Evolutionary conservation across 2,113 vertebrate species (phyloP), one percentile per base, ranked within the genome.

Genomic region (Macroglossus sobrinus): DNA sequence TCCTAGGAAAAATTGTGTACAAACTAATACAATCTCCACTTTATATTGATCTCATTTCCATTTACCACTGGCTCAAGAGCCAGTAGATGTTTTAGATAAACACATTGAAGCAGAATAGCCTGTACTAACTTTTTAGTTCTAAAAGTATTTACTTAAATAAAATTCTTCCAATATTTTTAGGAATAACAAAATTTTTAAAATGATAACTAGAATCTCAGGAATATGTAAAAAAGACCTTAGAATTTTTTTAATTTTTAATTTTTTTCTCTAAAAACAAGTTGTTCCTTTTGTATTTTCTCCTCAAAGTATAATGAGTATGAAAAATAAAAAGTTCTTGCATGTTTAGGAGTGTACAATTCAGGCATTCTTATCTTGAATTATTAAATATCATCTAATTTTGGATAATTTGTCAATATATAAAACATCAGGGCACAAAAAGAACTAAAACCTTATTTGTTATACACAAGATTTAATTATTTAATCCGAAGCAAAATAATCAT

Each of bases 241-340:
- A 97, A 79, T 97, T 97, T 63, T 78, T 68, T 84, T 64, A 47
- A 10, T 84, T 98, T 98, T 93, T 64, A 33, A 30, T 93, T 79
- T 97, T 97, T 96, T 97, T 93, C 76, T 95, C 97, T 97, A 97
- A 98, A 98, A 98, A 97, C 91, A 96, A 98, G 75, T 97, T 97
- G 5, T 74, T 68, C 97, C 89, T 82, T 88, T 97, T 96, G 92
- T 98, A 98, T 98, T 98, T 97, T 97, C 89, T 98, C 96, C 98
- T 98, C 98, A 98, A 99, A 98, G 98, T 98, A 99, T 99, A 99
- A 99, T 99, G 98, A 98, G 97, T 99, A 98, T 98, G 98, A 99
- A 99, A 99, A 99, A 99, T 98, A 99, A 99, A 99, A 99, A 98
- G 98, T 97, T 99, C 98, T 99, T 97, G 87, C 84, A 93, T 98